Evolutionary conservation across 2,113 vertebrate species (phyloP), one percentile per base, ranked within the genome.

Genomic region (Ellobius talpinus): DNA sequence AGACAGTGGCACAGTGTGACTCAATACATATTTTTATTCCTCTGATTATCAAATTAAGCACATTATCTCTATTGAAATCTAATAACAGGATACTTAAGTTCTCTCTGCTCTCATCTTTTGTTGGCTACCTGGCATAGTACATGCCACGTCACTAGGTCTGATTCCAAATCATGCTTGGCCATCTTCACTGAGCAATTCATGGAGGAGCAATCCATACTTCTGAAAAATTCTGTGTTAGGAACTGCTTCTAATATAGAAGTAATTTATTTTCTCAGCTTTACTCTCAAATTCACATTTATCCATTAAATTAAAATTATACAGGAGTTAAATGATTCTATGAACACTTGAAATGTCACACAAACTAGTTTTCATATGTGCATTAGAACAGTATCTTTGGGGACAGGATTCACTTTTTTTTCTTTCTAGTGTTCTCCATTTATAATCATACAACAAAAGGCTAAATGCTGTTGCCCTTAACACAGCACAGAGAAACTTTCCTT

Each of bases 281-380:
- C 8, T 9, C 66, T 87, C n/a, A 45, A 61, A 88, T 68, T 89
- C 47, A 81, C 90, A 94, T 24, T 94, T 92, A 50, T 47, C 31
- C 13, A 29, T 76, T 87, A 65, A 73, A 52, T 31, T 19, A 84
- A 82, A 82, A 63, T 65, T 63, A 42, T 42, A 14, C 81, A 45
- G 17, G 17, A 17, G 76, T 12, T 33, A 74, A 74, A 29, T 47
- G 33, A 91, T 29, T 68, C 74, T 73, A 7, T 72, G 52, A 84
- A 70, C 36, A 84, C 36, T 78, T 78, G n/a, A 58, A 73, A 91
- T 78, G 76, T 91, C 72, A 96, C 26, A 17, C 50, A 78, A 78
- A 50, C 2, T 50, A 8, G 24, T 50, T 50, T 78, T 31, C 10
- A 45, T 29, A 45, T 26, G 24, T 45, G 21, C 24, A 7, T 45